These are phyloP conservation scores for Epinephelus awoara DNA, from an alignment of 2,797 vertebrate species.

Conservation along the genomic window DNA sequence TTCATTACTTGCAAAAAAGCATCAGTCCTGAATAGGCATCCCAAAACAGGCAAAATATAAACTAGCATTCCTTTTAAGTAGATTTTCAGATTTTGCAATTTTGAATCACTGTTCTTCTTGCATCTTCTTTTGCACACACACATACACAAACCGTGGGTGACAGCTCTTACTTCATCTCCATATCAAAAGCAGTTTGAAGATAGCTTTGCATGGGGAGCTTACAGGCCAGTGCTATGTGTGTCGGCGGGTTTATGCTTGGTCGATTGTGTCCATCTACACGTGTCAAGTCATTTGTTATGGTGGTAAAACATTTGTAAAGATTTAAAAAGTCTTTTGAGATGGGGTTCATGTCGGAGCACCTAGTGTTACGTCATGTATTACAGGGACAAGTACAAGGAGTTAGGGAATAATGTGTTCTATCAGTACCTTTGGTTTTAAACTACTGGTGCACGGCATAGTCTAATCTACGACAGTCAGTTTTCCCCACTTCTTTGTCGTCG, in stretches of 20 bases:
- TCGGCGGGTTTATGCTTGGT: background rate
- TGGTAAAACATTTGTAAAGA: constrained; percentile 6
- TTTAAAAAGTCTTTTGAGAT: background rate
- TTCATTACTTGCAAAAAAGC: too few relatives aligned
- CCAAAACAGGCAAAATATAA: background rate
- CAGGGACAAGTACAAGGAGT: background rate
- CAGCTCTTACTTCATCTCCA: background rate
- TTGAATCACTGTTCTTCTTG: background rate
- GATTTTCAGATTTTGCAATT: background rate
- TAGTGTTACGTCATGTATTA: background rate
- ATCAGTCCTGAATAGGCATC: too few relatives aligned
- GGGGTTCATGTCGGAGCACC: background rate
- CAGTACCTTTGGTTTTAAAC: background rate
- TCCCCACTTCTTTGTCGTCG: background rate
- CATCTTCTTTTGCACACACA: constrained; percentile 3
- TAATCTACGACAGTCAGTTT: background rate
- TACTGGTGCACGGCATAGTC: background rate
- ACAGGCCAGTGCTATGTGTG: background rate
- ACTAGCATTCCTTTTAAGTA: background rate
- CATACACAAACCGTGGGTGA: background rate
- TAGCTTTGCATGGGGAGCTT: background rate
- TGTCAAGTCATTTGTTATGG: background rate
- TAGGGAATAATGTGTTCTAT: background rate
- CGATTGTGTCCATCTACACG: background rate
- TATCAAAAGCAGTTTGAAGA: background rate